A percentile compares a stretch with the other conserved stretches of the same genome.
Conservation (phyloP, 1,140 invertebrate genomes). For the Apis florea region DNA sequence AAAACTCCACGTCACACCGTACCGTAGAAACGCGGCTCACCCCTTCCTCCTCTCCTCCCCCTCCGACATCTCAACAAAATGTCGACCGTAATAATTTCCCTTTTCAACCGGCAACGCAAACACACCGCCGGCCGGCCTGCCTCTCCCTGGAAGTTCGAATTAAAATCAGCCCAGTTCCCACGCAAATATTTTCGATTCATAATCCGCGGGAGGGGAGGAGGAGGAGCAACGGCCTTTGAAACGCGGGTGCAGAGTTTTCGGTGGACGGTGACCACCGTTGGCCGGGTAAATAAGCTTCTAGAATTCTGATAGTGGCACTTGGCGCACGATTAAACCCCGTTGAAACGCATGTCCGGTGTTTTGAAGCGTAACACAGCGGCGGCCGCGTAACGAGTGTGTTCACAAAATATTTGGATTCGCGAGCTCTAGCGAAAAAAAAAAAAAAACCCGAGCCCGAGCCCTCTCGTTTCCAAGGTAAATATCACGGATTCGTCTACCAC, state of each 20-base stretch:
- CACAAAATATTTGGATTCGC: slow-evolving; percentile 58
- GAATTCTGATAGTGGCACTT: slow-evolving; percentile 20
- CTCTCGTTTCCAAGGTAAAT: slow-evolving; percentile 18
- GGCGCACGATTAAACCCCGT: slow-evolving; percentile 10
- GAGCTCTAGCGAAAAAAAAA: slow-evolving; percentile 6
- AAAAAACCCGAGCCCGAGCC: too few relatives aligned
- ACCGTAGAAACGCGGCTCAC: background rate
- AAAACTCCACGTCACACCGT: too few relatives aligned
- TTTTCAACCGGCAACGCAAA: background rate
- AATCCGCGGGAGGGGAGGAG: background rate
- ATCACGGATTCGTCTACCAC: slow-evolving; percentile 20
- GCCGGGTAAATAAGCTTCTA: background rate
- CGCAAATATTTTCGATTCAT: slow-evolving; percentile 10
- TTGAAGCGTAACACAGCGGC: slow-evolving; percentile 23
- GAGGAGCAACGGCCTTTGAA: background rate
- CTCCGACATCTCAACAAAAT: background rate
- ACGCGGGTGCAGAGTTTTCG: too few relatives aligned
- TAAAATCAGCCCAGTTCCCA: background rate
- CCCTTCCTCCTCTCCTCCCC: background rate
- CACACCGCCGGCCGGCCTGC: too few relatives aligned
- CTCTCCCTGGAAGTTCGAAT: background rate
- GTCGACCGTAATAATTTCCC: background rate
- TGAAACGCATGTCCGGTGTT: slow-evolving; percentile 19
- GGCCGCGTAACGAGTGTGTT: slow-evolving; percentile 55
- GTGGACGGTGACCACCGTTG: too few relatives aligned